Evolutionary conservation across 2,888 invertebrate species (phyloP), one percentile per base, ranked within the genome.

Genomic region (Uloborus plumipes): DNA sequence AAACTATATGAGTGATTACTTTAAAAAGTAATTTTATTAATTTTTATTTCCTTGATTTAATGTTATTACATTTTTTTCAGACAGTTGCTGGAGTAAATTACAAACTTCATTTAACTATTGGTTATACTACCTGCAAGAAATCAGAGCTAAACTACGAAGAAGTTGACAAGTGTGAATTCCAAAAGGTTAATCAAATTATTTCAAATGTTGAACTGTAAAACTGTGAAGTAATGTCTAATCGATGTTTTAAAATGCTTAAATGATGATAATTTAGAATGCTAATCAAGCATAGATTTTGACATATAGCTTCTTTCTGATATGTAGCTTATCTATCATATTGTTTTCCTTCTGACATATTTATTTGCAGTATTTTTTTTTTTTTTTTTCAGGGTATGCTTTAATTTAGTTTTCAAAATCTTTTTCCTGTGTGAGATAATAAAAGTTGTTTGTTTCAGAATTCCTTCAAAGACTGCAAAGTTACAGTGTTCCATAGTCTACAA

Each of bases 31-130:
- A 39, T 7, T 7, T n/a, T 2, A 22, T 62, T 1, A 7, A 26
- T 22, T 55, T 55, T 55, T 55, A 55, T 20, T 53, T 11, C 15
- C 18, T 53, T 11, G 11, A 9, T 39, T 39, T 1, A 39, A 39
- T 65, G n/a, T n/a, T n/a, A n/a, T n/a, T n/a, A n/a, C n/a, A n/a
- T n/a, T n/a, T n/a, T 58, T 67, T 72, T 16, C 39, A 84, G 84
- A 64, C 79, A 16, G 84, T 84, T n/a, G 80, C 79, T 55, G 84
- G 84, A 53, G 50, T 75, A 31, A 84, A 84, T 55, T 84, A 84
- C n/a, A 67, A 65, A 65, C 22, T 84, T 16, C 74, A 53, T 16
- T 11, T 84, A 26, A 69, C 66, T 20, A 14, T 79, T 55, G 79
- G 71, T n/a, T 79, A 75, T 47, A 79, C 66, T 39, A 11, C 58